Base-by-base conservation (phyloP, 2,113 vertebrate genomes). In the Thamnaconus septentrionalis region DNA sequence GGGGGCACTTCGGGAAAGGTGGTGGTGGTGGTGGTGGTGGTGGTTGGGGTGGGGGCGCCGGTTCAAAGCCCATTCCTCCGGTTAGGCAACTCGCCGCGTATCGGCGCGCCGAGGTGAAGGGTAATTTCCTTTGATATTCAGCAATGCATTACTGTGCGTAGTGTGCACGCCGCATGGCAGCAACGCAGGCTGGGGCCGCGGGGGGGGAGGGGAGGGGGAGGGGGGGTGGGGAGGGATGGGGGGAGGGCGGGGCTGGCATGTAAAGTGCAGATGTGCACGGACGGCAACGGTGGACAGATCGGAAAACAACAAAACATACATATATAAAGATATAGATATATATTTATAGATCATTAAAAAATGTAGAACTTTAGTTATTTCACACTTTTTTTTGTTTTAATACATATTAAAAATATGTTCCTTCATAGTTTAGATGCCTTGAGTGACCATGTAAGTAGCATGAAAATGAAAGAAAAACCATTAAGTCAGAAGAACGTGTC, bases 111-210 rank as follows among this genome's bases (percentile, higher is more conserved):
- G 79, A 91, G 91, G 90, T 92, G 90, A 91, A 90, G 89, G 90
- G 87, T 90, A 90, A 92, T 91, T 90, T 90, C 89, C 89, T 90
- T 88, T 90, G 87, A 89, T 90, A 86, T 87, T 87, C 87, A 80
- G 75, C 79, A 71, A 87, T 81, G 86, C 77, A 86, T 85, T 86
- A 86, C 87, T 85, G 82, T 81, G 86, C 72, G 80, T 81, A 81
- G 79, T 80, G 80, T 76, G 81, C 76, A 77, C 48, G 62, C 76
- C 59, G 80, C 78, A 76, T 75, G 83, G 70, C 81, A 31, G 18
- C 18, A 31, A 31, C 18, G 18, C 18, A 31, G 18, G 18, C 18
- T 31, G 18, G 18, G 18, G 18, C 18, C 18, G 18, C 18, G 18
- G 18, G 18, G 18, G 18, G 1, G 18, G 18, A n/a, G 18, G 18